Percentiles rank a stretch among this genome's conserved stretches.
These are phyloP conservation scores for Dermatemys mawii DNA, from an alignment of 2,113 vertebrate species.

Conservation along the genomic window DNA sequence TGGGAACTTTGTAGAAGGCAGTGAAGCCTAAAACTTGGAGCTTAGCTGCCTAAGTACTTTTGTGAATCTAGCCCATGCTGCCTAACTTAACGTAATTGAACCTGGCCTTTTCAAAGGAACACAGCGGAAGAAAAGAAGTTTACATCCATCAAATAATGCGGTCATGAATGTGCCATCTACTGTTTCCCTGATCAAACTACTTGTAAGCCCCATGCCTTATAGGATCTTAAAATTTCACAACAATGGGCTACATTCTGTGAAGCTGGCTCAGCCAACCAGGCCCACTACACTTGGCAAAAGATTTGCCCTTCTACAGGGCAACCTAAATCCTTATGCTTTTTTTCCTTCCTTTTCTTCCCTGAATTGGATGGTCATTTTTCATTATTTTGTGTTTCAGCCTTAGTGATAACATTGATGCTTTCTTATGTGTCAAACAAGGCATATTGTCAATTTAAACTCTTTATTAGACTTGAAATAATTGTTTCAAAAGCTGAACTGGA, in stretches of 20 bases:
- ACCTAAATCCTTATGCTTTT: background rate
- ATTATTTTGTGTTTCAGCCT: background rate
- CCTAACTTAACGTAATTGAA: background rate
- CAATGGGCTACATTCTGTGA: background rate
- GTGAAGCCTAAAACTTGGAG: background rate
- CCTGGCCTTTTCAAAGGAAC: background rate
- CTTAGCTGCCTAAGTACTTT: background rate
- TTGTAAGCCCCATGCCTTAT: background rate
- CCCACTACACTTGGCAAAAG: background rate
- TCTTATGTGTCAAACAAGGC: fast-evolving
- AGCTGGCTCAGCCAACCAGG: background rate
- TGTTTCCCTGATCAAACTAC: background rate
- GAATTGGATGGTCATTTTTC: background rate
- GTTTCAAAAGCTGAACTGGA: background rate
- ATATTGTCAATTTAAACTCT: background rate
- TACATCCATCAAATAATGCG: background rate
- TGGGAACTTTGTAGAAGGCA: background rate
- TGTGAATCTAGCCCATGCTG: background rate
- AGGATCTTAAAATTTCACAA: background rate
- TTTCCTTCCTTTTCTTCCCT: background rate
- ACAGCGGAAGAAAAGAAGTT: background rate
- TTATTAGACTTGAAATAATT: background rate
- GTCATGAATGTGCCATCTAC: background rate
- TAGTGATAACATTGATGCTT: background rate
- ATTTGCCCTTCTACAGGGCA: background rate